phyloP scores from a whole-genome alignment of 2,113 vertebrate species.

The Oophaga pumilio region DNA sequence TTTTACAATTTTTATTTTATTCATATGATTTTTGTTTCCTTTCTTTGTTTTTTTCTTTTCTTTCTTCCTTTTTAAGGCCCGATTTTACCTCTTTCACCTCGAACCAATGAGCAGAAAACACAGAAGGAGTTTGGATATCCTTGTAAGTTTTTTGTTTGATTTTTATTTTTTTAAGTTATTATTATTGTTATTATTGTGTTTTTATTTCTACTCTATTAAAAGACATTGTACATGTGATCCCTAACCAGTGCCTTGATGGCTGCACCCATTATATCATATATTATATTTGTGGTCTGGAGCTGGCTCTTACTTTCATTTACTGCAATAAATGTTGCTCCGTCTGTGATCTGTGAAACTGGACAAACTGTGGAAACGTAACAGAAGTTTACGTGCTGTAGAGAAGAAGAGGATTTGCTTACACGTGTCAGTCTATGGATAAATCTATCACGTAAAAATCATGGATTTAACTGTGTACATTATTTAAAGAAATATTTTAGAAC shows the following conservation, averaged over 20 bases:
- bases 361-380: not conserved
- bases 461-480: too few relatives aligned
- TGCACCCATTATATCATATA: not conserved
- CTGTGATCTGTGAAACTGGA: not conserved
- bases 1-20: conserved; percentile 75
- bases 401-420: too few relatives aligned
- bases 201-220: not conserved
- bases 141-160: conserved; percentile 87
- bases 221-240: not conserved
- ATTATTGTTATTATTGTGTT: conserved; percentile 23
- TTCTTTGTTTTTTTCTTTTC: conserved; percentile 70
- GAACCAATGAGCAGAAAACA: conserved; percentile 81
- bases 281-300: too few relatives aligned
- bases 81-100: conserved; percentile 94
- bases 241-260: not conserved
- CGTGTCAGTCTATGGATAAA: too few relatives aligned
- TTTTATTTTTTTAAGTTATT: conserved; percentile 75
- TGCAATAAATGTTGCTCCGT: not conserved
- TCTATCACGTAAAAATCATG: too few relatives aligned
- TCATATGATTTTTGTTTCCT: conserved; percentile 76
- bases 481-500: too few relatives aligned
- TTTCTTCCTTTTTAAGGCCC: conserved; percentile 88
- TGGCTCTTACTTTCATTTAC: not conserved
- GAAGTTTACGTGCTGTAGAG: too few relatives aligned
- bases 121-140: conserved; percentile 93